Conservation (phyloP, 2,888 invertebrate species). For the Drosophila yooni region DNA sequence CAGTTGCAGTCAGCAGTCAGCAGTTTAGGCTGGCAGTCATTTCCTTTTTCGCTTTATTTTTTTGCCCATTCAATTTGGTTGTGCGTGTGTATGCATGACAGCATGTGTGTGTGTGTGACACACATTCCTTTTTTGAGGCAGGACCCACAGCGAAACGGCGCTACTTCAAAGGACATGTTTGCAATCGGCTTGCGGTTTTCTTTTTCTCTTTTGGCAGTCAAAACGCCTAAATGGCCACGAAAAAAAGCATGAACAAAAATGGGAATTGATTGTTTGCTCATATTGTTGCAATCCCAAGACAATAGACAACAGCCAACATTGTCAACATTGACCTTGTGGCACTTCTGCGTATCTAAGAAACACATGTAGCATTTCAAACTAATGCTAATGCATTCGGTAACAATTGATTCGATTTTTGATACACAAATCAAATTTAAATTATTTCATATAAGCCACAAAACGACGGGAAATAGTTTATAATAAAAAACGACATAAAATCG, state of each 20-base stretch:
- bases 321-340: conserved; percentile 42
- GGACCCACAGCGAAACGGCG: conserved; percentile 52
- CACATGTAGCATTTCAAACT: conserved; percentile 18
- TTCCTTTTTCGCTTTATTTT: conserved; percentile 68
- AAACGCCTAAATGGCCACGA: conserved; percentile 23
- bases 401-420: neutral
- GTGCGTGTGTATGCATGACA: conserved; percentile 14
- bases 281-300: conserved; percentile 29
- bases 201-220: conserved; percentile 21
- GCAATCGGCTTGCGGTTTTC: conserved; percentile 26
- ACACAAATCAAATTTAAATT: neutral
- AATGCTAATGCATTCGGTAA: neutral
- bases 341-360: conserved; percentile 34
- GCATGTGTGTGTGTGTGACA: conserved; percentile 55
- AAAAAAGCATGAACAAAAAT: neutral
- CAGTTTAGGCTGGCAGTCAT: conserved; percentile 58
- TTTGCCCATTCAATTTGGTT: conserved; percentile 42
- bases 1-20: conserved; percentile 31
- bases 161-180: conserved; percentile 70
- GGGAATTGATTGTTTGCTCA: conserved; percentile 23
- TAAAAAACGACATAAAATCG: neutral
- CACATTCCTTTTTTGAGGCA: conserved; percentile 61
- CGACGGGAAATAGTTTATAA: neutral
- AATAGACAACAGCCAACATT: conserved; percentile 45
- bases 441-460: neutral